Evolutionary conservation across 2,797 vertebrate genomes (phyloP).

Genomic region (Vireo griseus): DNA sequence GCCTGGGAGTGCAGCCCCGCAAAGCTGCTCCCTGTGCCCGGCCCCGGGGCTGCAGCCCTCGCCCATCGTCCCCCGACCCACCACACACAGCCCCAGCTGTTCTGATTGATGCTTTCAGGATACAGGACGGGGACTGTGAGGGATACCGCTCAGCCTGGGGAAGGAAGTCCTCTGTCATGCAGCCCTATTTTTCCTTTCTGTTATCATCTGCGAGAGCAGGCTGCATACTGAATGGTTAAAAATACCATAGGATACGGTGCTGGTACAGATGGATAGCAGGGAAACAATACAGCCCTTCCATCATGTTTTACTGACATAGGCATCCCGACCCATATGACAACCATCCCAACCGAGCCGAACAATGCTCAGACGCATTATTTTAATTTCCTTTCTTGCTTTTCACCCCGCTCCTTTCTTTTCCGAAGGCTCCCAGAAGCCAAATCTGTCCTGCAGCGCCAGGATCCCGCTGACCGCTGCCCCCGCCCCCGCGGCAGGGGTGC

Average conservation of each 20-base stretch:
- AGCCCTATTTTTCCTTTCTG: not conserved
- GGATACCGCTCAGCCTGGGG: not conserved
- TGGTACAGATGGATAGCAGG: too few species aligned
- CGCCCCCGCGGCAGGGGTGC: not conserved
- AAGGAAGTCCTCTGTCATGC: not conserved
- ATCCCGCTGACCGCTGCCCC: not conserved
- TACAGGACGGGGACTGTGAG: rapidly evolving
- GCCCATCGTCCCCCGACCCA: rapidly evolving
- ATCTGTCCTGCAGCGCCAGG: not conserved
- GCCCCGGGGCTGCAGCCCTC: not conserved
- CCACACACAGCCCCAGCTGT: not conserved
- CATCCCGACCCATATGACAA: not conserved
- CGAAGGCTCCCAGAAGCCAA: not conserved
- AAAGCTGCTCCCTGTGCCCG: not conserved
- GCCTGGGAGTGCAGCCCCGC: rapidly evolving
- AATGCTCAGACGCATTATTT: not conserved
- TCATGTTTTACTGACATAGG: not conserved
- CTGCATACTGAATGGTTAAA: not conserved
- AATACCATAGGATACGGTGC: not conserved
- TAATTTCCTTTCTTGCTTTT: not conserved
- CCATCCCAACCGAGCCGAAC: not conserved
- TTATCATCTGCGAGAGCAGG: not conserved
- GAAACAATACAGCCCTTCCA: not conserved
- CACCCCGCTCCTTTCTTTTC: not conserved
- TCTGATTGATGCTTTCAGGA: not conserved